Evolutionary conservation across 2,888 invertebrate genomes (phyloP).

Genomic region (Halictus ligatus): DNA sequence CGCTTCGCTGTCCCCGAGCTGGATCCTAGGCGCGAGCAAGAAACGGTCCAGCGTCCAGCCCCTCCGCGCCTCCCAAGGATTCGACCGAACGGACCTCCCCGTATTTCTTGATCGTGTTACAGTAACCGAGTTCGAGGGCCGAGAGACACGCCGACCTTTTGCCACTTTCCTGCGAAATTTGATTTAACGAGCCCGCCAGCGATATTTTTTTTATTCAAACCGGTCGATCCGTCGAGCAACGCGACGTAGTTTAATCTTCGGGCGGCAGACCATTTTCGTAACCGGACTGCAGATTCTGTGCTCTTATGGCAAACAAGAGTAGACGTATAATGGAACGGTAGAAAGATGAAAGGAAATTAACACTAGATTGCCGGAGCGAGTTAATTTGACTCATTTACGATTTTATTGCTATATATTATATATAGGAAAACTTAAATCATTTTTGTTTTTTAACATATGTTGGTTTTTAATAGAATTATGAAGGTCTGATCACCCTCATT

Average conservation of each 20-base stretch:
- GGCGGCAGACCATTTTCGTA: not conserved
- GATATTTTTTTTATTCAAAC: not conserved
- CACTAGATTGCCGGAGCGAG: no score
- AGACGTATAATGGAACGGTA: no score
- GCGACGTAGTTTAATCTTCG: no score
- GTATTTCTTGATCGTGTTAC: conserved; percentile 50
- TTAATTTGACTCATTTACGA: no score
- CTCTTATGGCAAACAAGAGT: no score
- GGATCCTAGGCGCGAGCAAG: conserved; percentile 41
- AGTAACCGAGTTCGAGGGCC: conserved; percentile 43
- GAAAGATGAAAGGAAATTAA: no score
- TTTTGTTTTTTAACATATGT: no score
- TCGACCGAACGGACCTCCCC: conserved; percentile 39
- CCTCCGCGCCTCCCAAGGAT: conserved; percentile 38
- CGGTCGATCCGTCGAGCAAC: not conserved
- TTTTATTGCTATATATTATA: no score
- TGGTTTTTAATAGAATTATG: no score
- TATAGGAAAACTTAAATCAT: no score
- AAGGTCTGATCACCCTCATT: no score
- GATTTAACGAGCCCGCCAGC: not conserved
- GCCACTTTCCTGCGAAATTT: conserved; percentile 21
- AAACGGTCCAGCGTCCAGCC: conserved; percentile 30
- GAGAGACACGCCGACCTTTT: conserved; percentile 19
- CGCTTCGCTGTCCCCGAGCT: conserved; percentile 49
- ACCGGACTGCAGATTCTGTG: not conserved